Conservation (phyloP, 1,140 invertebrate species). For the Drosophila ohnishii region DNA sequence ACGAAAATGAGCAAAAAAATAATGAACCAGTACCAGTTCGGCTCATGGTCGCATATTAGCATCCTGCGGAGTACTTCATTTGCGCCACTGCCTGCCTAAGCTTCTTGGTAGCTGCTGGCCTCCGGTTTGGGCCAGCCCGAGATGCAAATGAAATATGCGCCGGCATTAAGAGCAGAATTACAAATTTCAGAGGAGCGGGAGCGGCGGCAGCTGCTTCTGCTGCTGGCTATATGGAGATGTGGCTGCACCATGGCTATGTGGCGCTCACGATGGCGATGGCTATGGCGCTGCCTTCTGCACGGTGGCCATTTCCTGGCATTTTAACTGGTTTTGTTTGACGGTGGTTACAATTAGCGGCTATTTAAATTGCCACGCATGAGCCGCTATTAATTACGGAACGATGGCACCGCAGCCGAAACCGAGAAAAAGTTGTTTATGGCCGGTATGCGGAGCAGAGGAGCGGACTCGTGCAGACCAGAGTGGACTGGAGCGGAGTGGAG, state of each 20-base stretch:
- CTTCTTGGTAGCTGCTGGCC: constrained; percentile 36
- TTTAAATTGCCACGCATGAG: constrained; percentile 75
- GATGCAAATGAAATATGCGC: constrained; percentile 69
- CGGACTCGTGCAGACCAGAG: background rate
- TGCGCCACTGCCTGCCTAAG: constrained; percentile 32
- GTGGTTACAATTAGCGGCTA: constrained; percentile 75
- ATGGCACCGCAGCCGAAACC: constrained; percentile 59
- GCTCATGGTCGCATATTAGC: constrained; percentile 44
- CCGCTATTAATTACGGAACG: constrained; percentile 75
- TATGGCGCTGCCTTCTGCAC: constrained; percentile 44
- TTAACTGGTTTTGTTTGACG: constrained; percentile 64
- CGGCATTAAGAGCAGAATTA: constrained; percentile 69
- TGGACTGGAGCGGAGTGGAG: constrained; percentile 1
- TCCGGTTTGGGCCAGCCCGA: constrained; percentile 13
- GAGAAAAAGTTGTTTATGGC: constrained; percentile 64
- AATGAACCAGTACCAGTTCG: constrained; percentile 40
- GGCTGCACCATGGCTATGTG: constrained; percentile 4
- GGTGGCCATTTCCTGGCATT: constrained; percentile 62
- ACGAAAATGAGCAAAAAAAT: constrained; percentile 33
- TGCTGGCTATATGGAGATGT: constrained; percentile 27
- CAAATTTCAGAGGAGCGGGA: constrained; percentile 59
- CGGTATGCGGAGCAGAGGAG: constrained; percentile 34
- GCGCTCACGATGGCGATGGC: constrained; percentile 14
- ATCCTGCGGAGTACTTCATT: constrained; percentile 47
- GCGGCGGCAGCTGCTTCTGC: constrained; percentile 23